Evolutionary conservation across 2,113 vertebrate species (phyloP).

Genomic region (Dissostichus mawsoni): DNA sequence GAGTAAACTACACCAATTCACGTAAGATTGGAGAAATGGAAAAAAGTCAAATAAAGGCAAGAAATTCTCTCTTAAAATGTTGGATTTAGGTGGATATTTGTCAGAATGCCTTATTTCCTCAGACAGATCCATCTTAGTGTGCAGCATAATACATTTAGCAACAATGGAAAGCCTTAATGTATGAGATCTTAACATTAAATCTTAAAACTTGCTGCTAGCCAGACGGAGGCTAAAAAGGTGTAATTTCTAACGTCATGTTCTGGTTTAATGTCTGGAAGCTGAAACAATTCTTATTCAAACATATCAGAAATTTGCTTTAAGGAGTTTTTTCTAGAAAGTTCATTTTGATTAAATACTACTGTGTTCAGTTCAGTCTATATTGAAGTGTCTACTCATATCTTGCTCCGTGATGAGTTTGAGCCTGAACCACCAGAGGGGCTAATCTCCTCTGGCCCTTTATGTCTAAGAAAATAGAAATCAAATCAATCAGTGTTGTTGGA

Average conservation of each 20-base stretch:
- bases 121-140: neutral
- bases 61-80: neutral
- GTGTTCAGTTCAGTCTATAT: neutral
- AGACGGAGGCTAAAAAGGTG: neutral
- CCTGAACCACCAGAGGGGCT: constrained; percentile 48
- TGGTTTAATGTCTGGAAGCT: neutral
- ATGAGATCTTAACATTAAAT: neutral
- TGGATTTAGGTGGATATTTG: neutral
- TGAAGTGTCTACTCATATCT: neutral
- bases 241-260: neutral
- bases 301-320: neutral
- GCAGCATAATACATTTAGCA: no score
- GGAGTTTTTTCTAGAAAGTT: no score
- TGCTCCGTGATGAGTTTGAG: neutral
- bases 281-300: neutral
- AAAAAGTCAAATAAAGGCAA: neutral
- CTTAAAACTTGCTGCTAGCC: neutral
- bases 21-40: neutral
- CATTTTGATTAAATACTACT: no score
- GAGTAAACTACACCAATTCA: neutral
- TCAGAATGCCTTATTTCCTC: neutral
- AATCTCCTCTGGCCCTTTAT: neutral
- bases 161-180: no score
- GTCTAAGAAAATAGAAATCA: neutral
- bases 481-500: no score